Conservation (phyloP, 2,888 invertebrate species). For the Alloscopus bannaensis region DNA sequence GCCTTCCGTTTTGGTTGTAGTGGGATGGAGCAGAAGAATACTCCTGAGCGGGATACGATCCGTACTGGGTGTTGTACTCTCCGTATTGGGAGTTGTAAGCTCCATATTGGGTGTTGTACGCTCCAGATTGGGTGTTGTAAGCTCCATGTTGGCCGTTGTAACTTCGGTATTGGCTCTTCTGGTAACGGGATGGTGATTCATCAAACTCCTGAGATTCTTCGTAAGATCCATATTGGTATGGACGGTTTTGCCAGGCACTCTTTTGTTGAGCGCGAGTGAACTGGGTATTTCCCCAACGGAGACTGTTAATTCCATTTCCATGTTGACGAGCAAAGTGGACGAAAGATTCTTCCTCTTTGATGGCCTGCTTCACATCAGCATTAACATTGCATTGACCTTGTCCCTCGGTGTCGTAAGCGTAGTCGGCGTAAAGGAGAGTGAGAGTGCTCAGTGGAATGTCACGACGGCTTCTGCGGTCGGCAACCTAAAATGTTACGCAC, state of each 20-base stretch:
- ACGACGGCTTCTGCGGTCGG: conserved; percentile 70
- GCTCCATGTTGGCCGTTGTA: too few species aligned
- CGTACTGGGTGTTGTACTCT: neutral
- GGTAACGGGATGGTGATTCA: too few species aligned
- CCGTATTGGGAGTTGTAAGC: neutral
- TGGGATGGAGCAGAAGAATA: too few species aligned
- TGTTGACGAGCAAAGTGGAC: conserved; percentile 10
- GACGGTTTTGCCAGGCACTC: conserved; percentile 33
- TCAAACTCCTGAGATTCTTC: too few species aligned
- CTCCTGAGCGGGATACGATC: neutral
- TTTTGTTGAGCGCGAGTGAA: conserved; percentile 20
- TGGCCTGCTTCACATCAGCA: conserved; percentile 52
- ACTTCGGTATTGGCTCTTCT: too few species aligned
- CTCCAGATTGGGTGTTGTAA: too few species aligned
- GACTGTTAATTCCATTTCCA: conserved; percentile 29
- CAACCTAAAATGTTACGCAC: conserved; percentile 46
- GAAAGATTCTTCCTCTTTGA: conserved; percentile 67
- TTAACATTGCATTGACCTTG: conserved; percentile 61
- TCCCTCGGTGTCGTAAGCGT: conserved; percentile 56
- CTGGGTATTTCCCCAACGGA: conserved; percentile 8
- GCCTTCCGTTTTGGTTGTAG: conserved; percentile 11
- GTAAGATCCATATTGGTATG: too few species aligned
- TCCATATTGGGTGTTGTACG: too few species aligned
- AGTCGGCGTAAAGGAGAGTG: conserved; percentile 71
- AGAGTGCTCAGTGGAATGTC: conserved; percentile 70